Percentiles rank a stretch among this genome's conserved stretches.
phyloP scores from a whole-genome alignment of 2,113 vertebrate species.

The Laterallus jamaicensis region DNA sequence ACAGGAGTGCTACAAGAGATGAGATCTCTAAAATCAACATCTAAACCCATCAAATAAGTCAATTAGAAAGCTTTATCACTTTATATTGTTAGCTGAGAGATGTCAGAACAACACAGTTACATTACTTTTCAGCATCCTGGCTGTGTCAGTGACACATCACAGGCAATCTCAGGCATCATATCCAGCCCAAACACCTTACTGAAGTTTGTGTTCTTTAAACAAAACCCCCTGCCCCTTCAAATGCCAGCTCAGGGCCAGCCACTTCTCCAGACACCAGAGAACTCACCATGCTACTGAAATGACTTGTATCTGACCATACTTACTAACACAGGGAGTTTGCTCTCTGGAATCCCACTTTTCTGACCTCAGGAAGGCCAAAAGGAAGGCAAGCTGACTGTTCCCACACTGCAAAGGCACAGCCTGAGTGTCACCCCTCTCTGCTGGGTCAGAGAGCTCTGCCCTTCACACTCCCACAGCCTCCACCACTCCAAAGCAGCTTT shows the following conservation, averaged over 20 bases:
- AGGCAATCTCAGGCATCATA: neutral
- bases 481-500: neutral
- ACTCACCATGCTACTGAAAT: neutral
- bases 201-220: neutral
- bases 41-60: neutral
- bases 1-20: neutral
- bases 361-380: neutral
- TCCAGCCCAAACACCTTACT: neutral
- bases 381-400: neutral
- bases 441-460: neutral
- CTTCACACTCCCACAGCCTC: neutral
- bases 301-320: neutral
- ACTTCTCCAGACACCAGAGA: neutral
- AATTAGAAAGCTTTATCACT: neutral
- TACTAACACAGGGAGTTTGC: neutral
- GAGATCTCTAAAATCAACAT: neutral
- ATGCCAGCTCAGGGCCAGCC: neutral
- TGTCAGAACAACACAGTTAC: neutral
- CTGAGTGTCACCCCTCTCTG: neutral
- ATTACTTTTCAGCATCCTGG: neutral
- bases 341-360: neutral
- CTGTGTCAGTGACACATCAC: neutral
- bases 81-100: neutral
- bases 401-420: neutral
- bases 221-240: neutral